Evolutionary conservation across 2,797 vertebrate species (phyloP), one percentile per base, ranked within the genome.

Genomic region (Heterohyrax brucei): DNA sequence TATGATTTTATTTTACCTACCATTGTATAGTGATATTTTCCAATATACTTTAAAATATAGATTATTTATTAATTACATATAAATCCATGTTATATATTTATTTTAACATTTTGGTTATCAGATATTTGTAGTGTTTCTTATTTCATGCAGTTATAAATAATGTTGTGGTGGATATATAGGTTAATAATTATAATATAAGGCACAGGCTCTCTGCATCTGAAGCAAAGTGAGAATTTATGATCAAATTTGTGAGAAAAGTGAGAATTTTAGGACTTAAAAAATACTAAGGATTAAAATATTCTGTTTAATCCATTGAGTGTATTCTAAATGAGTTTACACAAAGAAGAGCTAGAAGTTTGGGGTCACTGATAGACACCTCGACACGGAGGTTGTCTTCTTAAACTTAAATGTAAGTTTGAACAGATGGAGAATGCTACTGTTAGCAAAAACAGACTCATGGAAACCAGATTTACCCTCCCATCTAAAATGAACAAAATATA

Each of bases 241-340:
- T 61, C 59, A 61, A 61, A 61, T 22, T 61, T 61, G 77, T 50
- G 59, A 87, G 30, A 8, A 61, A 76, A 87, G 61, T 70, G 61
- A 95, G 9, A n/a, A 87, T 87, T 82, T 87, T 61, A 87, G 50
- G 82, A 70, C 18, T 30, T 70, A 82, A 5, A 39, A 30, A 24
- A 94, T 62, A n/a, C 50, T 12, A 68, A 87, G 73, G 68, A 48
- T 6, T 81, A 87, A 75, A 76, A 73, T 95, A 44, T 68, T 75
- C 59, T 86, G 18, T 82, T 87, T 26, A 70, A 24, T 50, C 44
- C 39, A 50, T 44, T 87, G 53, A 3, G 18, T 50, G 14, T 5
- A 24, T 53, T 82, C 30, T 82, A 77, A 95, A 92, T 87, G 70
- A 70, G 12, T 84, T 61, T 62, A 70, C 24, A 70, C 19, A 44